A percentile compares a stretch with the other conserved stretches of the same genome.
These are phyloP conservation scores for Lasioglossum lativentre DNA, from an alignment of 2,888 invertebrate genomes.

Conservation along the genomic window DNA sequence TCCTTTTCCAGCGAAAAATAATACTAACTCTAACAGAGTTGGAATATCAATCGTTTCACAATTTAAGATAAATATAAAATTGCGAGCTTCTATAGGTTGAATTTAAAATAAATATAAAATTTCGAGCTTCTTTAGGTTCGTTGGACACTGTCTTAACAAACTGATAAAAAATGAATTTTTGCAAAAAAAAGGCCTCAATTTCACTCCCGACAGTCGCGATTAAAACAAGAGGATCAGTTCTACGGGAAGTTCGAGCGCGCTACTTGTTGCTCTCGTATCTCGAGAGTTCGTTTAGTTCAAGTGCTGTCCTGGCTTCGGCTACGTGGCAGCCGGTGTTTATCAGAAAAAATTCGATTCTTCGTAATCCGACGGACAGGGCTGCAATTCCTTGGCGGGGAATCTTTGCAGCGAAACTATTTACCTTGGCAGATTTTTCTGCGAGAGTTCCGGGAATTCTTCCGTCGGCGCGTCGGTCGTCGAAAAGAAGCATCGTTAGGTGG, in stretches of 20 bases:
- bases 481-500: not conserved
- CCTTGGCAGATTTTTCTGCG: not conserved
- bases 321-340: not conserved
- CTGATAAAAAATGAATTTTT: not conserved
- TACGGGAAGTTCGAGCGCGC: slow-evolving; percentile 32
- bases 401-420: not conserved
- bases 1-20: too few relatives aligned
- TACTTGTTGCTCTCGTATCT: slow-evolving; percentile 59
- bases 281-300: slow-evolving; percentile 49
- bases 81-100: too few relatives aligned
- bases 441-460: slow-evolving; percentile 6
- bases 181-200: not conserved
- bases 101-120: too few relatives aligned
- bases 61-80: too few relatives aligned
- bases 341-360: slow-evolving; percentile 15
- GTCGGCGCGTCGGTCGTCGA: not conserved
- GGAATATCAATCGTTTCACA: too few relatives aligned
- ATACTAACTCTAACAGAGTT: too few relatives aligned
- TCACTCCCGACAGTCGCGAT: not conserved
- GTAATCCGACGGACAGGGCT: not conserved
- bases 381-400: not conserved
- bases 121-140: too few relatives aligned
- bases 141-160: not conserved
- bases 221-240: slow-evolving; percentile 39
- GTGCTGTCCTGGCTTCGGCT: slow-evolving; percentile 11